Evolutionary conservation across 2,888 invertebrate species (phyloP), one percentile per base, ranked within the genome.

Genomic region (Cosmia pyralina): DNA sequence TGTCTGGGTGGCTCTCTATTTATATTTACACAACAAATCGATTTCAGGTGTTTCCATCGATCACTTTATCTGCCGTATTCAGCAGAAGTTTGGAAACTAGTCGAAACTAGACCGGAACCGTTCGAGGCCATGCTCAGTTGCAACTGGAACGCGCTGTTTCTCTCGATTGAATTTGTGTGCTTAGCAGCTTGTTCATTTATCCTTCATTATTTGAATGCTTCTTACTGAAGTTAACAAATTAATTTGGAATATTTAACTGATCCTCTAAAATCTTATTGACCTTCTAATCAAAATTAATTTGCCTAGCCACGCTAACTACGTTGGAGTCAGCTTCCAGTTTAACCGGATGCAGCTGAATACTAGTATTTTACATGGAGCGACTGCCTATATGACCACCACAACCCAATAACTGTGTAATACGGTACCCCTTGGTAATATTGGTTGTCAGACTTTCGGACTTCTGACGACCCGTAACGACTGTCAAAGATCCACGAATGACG

Each of bases 61-160:
- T 83, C 60, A 83, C 15, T 83, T 68, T 66, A 65, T 44, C 72
- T 44, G 46, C 46, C 38, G 79, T 53, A 66, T 66, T 19, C 70
- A 63, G 66, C 3, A n/a, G 44, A 65, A 83, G 83, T 80, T 79
- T 65, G 53, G 73, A 72, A 83, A 80, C 83, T 83, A 52, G 52
- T 59, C 53, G 34, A 59, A 82, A 82, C 83, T 79, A 68, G 64
- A 53, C 53, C 67, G 79, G 68, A 65, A 83, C 17, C 38, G 13
- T 52, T 69, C 64, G 83, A 59, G 83, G 80, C 65, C 59, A 58
- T 13, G 60, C 72, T 79, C 41, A 38, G 48, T 44, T 65, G 64
- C 60, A 72, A 58, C 57, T 48, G 41, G 83, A 65, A 72, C 58
- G 57, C 41, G 64, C 22, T 15, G 50, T 57, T 68, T 68, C 72